These are phyloP conservation scores for Sinotaia quadrata DNA, from an alignment of 2,888 invertebrate genomes.

Conservation along the genomic window DNA sequence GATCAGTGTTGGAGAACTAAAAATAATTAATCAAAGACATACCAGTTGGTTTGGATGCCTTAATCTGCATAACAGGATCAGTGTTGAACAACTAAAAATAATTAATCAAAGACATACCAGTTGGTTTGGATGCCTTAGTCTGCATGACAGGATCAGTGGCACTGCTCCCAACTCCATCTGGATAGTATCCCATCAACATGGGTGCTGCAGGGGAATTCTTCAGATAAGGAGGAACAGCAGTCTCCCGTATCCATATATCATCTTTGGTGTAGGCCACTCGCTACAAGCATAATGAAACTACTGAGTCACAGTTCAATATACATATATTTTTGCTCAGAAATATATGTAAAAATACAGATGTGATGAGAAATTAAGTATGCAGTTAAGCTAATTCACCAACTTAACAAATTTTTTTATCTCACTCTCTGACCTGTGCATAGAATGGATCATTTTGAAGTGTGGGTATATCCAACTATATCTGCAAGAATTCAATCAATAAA, in stretches of 20 bases:
- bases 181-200: constrained; percentile 67
- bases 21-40: too few species aligned
- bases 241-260: constrained; percentile 58
- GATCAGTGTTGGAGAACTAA: too few species aligned
- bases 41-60: constrained; percentile 32
- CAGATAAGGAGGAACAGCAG: constrained; percentile 61
- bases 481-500: too few species aligned
- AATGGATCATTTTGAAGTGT: too few species aligned
- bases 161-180: constrained; percentile 71
- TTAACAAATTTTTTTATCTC: too few species aligned
- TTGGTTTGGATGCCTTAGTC: constrained; percentile 30
- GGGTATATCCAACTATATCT: too few species aligned
- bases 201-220: constrained; percentile 69
- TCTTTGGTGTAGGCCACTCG: constrained; percentile 56
- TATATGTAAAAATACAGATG: too few species aligned
- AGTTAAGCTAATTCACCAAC: neutral
- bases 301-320: neutral
- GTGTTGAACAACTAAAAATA: too few species aligned
- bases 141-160: constrained; percentile 56
- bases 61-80: constrained; percentile 41
- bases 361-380: neutral
- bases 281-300: constrained; percentile 45
- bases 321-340: neutral
- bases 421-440: too few species aligned
- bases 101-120: too few species aligned